Conservation (phyloP, 2,797 vertebrate species). For the Brachyalestes nurse region DNA sequence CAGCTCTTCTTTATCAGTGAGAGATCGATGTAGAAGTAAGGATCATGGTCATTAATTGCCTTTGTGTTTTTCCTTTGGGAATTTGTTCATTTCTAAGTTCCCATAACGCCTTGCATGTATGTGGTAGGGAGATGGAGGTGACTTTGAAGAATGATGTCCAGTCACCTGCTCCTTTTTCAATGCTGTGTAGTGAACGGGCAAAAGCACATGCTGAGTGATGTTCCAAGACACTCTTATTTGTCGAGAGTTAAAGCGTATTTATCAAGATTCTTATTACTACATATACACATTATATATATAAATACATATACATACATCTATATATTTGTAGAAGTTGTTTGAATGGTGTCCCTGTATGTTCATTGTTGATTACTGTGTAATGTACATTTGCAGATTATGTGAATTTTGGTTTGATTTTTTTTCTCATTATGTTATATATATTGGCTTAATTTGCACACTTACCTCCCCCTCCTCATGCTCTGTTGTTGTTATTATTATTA, state of each 20-base stretch:
- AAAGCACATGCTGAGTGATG: slow-evolving; percentile 61
- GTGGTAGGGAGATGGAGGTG: slow-evolving; percentile 69
- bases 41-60: slow-evolving; percentile 1
- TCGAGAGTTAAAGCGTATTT: slow-evolving; percentile 74
- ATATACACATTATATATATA: slow-evolving; percentile 33
- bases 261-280: slow-evolving; percentile 69
- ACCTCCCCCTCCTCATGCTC: slow-evolving; percentile 67
- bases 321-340: slow-evolving; percentile 76
- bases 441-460: slow-evolving; percentile 83
- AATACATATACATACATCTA: slow-evolving; percentile 52
- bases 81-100: slow-evolving; percentile 12
- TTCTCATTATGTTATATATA: slow-evolving; percentile 64
- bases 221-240: slow-evolving; percentile 62
- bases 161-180: slow-evolving; percentile 68
- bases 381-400: slow-evolving; percentile 77
- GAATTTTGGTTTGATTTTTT: slow-evolving; percentile 63
- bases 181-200: slow-evolving; percentile 62
- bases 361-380: slow-evolving; percentile 65
- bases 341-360: slow-evolving; percentile 70
- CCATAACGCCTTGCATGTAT: background rate
- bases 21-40: slow-evolving; percentile 2
- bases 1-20: background rate
- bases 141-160: slow-evolving; percentile 71
- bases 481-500: background rate
- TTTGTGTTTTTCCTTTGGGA: slow-evolving; percentile 3